phyloP scores from a whole-genome alignment of 2,797 vertebrate species.

The Phataginus tetradactyla region DNA sequence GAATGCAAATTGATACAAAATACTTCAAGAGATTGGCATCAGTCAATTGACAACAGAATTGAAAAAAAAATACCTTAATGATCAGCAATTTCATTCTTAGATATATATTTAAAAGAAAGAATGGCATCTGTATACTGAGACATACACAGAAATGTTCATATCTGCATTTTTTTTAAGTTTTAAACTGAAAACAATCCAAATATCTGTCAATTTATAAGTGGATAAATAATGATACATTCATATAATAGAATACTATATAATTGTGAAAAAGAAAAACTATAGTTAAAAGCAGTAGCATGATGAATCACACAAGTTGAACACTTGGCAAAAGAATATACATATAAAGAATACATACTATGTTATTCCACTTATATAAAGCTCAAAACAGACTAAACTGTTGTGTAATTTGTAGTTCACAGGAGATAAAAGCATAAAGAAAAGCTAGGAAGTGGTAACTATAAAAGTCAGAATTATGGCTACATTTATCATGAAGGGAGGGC shows the following conservation, averaged over 20 bases:
- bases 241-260: not conserved
- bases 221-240: not conserved
- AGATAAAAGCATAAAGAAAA: not conserved
- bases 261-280: not conserved
- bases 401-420: not conserved
- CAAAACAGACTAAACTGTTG: not conserved
- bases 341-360: not conserved
- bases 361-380: not conserved
- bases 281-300: not conserved
- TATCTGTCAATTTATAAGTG: not conserved
- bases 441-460: not conserved
- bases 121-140: not conserved
- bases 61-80: not conserved
- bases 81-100: not conserved
- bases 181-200: not conserved
- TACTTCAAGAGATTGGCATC: not conserved
- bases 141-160: not conserved
- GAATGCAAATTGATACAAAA: not conserved
- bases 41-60: not conserved
- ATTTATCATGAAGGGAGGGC: not conserved
- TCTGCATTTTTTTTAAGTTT: not conserved
- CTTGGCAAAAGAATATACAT: conserved; percentile 27
- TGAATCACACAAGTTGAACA: not conserved
- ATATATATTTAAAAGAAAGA: not conserved
- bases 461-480: not conserved